Evolutionary conservation across 2,888 invertebrate genomes (phyloP), one percentile per base, ranked within the genome.

Genomic region (Nephrotoma guestfalica): DNA sequence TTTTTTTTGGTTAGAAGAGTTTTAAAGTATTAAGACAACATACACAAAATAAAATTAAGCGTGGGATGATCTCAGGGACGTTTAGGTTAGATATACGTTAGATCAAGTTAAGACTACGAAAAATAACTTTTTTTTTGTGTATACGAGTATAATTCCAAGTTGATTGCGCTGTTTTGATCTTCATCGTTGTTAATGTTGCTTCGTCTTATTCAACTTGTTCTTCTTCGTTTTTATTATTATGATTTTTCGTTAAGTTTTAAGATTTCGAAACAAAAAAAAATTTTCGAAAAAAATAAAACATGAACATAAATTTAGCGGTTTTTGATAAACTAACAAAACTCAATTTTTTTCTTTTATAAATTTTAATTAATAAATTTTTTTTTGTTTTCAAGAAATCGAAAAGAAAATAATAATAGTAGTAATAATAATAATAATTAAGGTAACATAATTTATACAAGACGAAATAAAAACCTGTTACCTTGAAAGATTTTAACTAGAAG

Each of bases 21-120:
- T 71, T 71, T 71, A 71, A 71, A 71, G 71, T 71, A 71, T 30
- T 71, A 71, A 71, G 71, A 71, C 71, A 71, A 71, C 71, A 30
- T 30, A 71, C 30, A 71, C 30, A 71, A 71, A 71, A 18, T 9
- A 30, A 71, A 71, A 30, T 71, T 71, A 84, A 41, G 84, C 84
- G 84, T 84, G 84, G 84, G 84, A 84, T 84, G 84, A 42, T 84
- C 84, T 71, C 84, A 84, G 84, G 84, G 84, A 84, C 84, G 42
- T 84, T 84, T 41, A 84, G 42, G 84, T 84, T 84, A 84, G 84
- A 84, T 71, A 71, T 71, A 71, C 30, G 71, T 71, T 71, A 71
- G 71, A 71, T 71, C 71, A 30, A 71, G 71, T 30, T 71, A 71
- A 71, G 71, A 71, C 71, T 71, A 71, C 30, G 30, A 30, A 6